Evolutionary conservation across 2,113 vertebrate genomes (phyloP), one percentile per base, ranked within the genome.

Genomic region (Nothobranchius kuhntae): DNA sequence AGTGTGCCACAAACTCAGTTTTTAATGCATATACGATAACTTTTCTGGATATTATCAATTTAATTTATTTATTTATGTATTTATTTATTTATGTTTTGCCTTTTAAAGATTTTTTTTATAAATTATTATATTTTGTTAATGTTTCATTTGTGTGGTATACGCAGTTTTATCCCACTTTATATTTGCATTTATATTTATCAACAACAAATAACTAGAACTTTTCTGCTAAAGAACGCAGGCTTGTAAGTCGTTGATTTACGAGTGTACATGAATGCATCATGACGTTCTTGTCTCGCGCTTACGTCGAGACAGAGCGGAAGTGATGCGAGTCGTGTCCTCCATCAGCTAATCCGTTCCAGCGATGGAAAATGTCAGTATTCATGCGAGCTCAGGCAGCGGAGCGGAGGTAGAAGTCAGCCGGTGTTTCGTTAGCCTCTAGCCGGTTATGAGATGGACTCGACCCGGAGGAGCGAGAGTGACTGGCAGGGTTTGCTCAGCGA

Each of bases 401-500:
- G 71, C 3, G 36, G 3, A 4, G 24, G 3, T 73, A 51, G 68
- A 58, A 55, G 15, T 40, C 24, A 12, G 1, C 7, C 38, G 6
- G 30, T 15, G 17, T 65, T n/a, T 12, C 9, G 10, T 47, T 15
- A 13, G 42, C 15, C 35, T 57, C 24, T 26, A 3, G 8, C 2
- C 6, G 2, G 60, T 11, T 3, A 55, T 1, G 53, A 60, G 4
- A 96, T 97, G 96, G 90, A 92, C 71, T 38, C 79, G 24, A 80
- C 87, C 76, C 84, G 89, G 53, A 92, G 95, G 65, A 96, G 87
- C 75, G 96, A 96, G 86, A 94, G 92, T 83, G 96, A 98, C 87
- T 97, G 96, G 95, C 96, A 96, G 89, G 95, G 94, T 55, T 88
- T 98, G 85, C 88, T 96, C 68, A 95, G 88, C 83, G 96, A 98